A percentile compares a stretch with the other conserved stretches of the same genome.
These are phyloP conservation scores for Lophius americanus DNA, from an alignment of 2,797 vertebrate genomes.

Conservation along the genomic window DNA sequence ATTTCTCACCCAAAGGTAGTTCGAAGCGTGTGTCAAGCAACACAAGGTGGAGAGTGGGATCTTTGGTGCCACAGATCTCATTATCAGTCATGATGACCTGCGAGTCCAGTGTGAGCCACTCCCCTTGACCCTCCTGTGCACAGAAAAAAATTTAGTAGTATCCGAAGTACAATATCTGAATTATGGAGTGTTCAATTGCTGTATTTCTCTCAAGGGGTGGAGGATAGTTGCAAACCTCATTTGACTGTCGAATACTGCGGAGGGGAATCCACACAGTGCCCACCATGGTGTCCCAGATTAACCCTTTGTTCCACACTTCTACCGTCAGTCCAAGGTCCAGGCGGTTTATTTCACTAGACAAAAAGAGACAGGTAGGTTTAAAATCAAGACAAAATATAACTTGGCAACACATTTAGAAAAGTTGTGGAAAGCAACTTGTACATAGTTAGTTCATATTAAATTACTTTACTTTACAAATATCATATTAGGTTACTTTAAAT, in stretches of 20 bases:
- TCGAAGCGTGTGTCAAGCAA: conserved; percentile 96
- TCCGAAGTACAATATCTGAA: background rate
- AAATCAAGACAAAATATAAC: background rate
- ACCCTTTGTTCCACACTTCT: conserved; percentile 97
- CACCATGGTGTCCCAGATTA: conserved; percentile 99
- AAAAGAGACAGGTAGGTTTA: conserved; percentile 42
- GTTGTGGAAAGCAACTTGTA: too few relatives aligned
- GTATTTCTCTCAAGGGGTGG: conserved; percentile 23
- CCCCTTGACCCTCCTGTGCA: conserved; percentile 92
- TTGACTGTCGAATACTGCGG: conserved; percentile 91
- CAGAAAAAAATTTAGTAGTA: conserved; percentile 26
- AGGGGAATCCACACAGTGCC: conserved; percentile 96
- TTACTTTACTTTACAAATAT: too few relatives aligned
- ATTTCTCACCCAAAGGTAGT: conserved; percentile 89
- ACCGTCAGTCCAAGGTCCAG: conserved; percentile 94
- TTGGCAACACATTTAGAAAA: background rate
- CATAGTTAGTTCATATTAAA: too few relatives aligned
- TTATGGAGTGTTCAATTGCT: conserved; percentile 9
- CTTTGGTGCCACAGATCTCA: conserved; percentile 98
- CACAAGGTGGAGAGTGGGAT: conserved; percentile 94
- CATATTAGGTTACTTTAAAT: too few relatives aligned
- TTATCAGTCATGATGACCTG: conserved; percentile 97
- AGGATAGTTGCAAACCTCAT: conserved; percentile 85
- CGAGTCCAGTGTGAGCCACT: conserved; percentile 95
- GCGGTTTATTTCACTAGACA: conserved; percentile 91